Evolutionary conservation across 2,797 vertebrate species (phyloP).

Genomic region (Erpetoichthys calabaricus): DNA sequence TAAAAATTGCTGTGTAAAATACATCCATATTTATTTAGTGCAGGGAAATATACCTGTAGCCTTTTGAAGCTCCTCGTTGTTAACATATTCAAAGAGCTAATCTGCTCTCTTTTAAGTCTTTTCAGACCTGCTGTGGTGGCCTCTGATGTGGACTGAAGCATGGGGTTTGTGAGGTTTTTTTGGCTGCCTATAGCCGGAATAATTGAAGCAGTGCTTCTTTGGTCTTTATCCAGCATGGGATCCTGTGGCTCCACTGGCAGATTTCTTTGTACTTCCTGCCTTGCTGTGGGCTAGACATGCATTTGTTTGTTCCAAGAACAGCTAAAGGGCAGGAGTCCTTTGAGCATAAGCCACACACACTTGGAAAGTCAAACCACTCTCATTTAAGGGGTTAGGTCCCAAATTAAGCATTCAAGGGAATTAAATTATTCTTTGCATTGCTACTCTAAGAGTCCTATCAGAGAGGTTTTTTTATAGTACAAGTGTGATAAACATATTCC

Average conservation of each 20-base stretch:
- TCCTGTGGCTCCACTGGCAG: constrained; percentile 20
- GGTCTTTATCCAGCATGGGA: constrained; percentile 19
- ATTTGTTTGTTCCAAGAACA: constrained; percentile 24
- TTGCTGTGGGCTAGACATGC: constrained; percentile 14
- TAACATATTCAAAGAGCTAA: background rate
- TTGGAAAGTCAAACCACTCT: constrained; percentile 1
- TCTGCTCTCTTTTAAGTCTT: constrained; percentile 18
- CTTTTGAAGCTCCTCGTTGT: constrained; percentile 16
- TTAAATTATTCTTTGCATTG: background rate
- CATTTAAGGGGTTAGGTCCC: background rate
- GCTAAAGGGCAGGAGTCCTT: constrained; percentile 2
- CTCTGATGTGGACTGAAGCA: constrained; percentile 23
- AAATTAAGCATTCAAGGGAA: background rate
- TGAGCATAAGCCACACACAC: constrained; percentile 5
- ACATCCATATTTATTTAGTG: background rate
- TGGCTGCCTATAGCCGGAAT: constrained; percentile 16
- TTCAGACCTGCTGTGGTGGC: constrained; percentile 11
- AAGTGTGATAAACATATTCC: too few relatives aligned
- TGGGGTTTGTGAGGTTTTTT: constrained; percentile 5
- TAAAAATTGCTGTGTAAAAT: background rate
- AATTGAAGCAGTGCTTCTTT: constrained; percentile 20
- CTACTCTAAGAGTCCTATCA: too few relatives aligned
- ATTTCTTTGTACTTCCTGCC: constrained; percentile 22
- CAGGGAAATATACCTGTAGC: background rate
- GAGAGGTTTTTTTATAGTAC: too few relatives aligned